These are phyloP conservation scores for Brachymystax lenok DNA, from an alignment of 2,797 vertebrate species.

Conservation along the genomic window DNA sequence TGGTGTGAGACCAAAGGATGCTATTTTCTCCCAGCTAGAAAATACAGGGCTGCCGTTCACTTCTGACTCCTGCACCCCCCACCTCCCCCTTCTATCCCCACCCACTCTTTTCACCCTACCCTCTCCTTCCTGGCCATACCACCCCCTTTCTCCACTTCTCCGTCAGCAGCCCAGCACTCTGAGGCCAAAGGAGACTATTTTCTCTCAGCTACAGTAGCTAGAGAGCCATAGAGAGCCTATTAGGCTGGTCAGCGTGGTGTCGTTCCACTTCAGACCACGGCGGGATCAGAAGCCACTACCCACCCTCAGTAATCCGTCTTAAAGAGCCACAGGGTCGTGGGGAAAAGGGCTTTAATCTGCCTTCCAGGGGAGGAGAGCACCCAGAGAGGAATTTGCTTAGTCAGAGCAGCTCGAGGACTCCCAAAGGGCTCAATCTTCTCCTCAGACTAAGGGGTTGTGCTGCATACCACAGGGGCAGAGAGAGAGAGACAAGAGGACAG, in stretches of 20 bases:
- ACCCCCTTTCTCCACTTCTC: background rate
- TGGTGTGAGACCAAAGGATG: background rate
- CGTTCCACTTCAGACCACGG: conserved; percentile 54
- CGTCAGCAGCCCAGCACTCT: conserved; percentile 2
- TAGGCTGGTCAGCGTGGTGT: conserved; percentile 22
- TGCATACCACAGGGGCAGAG: background rate
- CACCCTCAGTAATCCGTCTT: conserved; percentile 67
- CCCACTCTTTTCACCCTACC: too few species aligned
- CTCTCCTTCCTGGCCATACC: background rate
- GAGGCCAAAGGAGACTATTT: conserved; percentile 10
- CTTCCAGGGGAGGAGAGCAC: background rate
- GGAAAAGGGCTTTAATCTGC: conserved; percentile 57
- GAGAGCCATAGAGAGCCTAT: conserved; percentile 12
- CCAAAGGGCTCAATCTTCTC: background rate
- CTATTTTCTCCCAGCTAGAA: background rate
- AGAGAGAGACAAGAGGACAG: background rate
- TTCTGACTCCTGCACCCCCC: background rate
- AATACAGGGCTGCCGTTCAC: background rate
- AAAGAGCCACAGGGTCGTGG: conserved; percentile 65
- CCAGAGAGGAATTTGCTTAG: conserved; percentile 21
- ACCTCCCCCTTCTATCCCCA: too few species aligned
- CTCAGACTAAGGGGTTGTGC: background rate
- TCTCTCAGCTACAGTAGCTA: background rate
- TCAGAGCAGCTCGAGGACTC: background rate
- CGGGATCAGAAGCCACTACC: conserved; percentile 61